These are phyloP conservation scores for Macropus fuliginosus DNA, from an alignment of 2,797 vertebrate species.

Conservation along the genomic window DNA sequence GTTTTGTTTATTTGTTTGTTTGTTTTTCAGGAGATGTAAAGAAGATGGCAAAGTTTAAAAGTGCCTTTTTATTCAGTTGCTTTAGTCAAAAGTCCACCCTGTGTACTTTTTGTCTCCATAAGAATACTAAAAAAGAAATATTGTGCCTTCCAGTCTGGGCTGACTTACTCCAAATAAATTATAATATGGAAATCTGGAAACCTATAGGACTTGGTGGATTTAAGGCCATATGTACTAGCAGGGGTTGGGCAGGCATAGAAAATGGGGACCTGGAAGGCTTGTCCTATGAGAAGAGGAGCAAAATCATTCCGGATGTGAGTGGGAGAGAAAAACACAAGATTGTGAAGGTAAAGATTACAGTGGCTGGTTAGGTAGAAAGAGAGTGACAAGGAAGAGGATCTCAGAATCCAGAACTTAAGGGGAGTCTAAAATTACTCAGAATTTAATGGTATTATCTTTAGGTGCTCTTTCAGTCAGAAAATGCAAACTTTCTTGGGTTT, in stretches of 20 bases:
- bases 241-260: slow-evolving; percentile 7
- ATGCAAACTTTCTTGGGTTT: slow-evolving; percentile 47
- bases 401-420: background rate
- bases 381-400: slow-evolving; percentile 13
- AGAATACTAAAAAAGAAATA: background rate
- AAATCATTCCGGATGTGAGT: slow-evolving; percentile 23
- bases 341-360: slow-evolving; percentile 43
- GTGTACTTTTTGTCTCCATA: background rate
- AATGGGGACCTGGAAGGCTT: slow-evolving; percentile 1
- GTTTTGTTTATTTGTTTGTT: slow-evolving; percentile 46
- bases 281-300: slow-evolving; percentile 26
- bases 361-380: background rate
- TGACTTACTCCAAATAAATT: background rate
- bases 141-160: background rate
- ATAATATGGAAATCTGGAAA: slow-evolving; percentile 54
- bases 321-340: slow-evolving; percentile 28
- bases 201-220: slow-evolving; percentile 39
- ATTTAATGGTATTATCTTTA: background rate
- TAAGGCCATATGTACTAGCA: slow-evolving; percentile 31
- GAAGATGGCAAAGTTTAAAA: slow-evolving; percentile 31
- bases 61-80: background rate
- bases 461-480: slow-evolving; percentile 35
- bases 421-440: slow-evolving; percentile 50
- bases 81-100: background rate
- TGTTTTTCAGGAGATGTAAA: slow-evolving; percentile 58